Evolutionary conservation across 2,888 invertebrate genomes (phyloP).

Genomic region (Oeneis ivallda): DNA sequence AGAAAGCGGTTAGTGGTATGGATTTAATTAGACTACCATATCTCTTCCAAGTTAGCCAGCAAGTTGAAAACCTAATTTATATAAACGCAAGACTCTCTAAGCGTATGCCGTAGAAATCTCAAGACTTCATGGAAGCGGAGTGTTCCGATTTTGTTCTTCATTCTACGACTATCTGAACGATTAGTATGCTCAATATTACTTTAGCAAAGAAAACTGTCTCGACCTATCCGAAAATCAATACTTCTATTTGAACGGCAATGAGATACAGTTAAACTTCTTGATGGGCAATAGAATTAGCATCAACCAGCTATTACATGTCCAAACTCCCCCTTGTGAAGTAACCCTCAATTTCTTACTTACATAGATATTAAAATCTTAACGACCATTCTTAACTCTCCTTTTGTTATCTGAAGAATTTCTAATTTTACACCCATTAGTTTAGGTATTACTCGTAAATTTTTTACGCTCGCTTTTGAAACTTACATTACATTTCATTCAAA

Average conservation of each 20-base stretch:
- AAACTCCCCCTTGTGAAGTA: slow-evolving; percentile 55
- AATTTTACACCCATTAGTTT: not conserved
- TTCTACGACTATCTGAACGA: too few species aligned
- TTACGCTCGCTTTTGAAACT: too few species aligned
- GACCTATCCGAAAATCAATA: slow-evolving; percentile 43
- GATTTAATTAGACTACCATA: too few species aligned
- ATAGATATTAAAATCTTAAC: slow-evolving; percentile 46
- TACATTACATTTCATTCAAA: too few species aligned
- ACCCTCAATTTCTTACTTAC: slow-evolving; percentile 47
- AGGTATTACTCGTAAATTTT: not conserved
- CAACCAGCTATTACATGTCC: slow-evolving; percentile 60
- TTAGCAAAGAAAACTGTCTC: not conserved
- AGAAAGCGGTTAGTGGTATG: too few species aligned
- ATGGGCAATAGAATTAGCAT: slow-evolving; percentile 77
- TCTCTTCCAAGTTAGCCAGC: too few species aligned
- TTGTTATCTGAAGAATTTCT: slow-evolving; percentile 12
- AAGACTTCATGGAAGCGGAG: too few species aligned
- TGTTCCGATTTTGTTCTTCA: too few species aligned
- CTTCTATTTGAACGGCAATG: slow-evolving; percentile 58
- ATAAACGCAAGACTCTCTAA: too few species aligned
- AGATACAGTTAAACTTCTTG: slow-evolving; percentile 62
- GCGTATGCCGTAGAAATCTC: too few species aligned
- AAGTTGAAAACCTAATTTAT: too few species aligned
- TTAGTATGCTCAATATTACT: too few species aligned
- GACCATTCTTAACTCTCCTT: slow-evolving; percentile 10